Evolutionary conservation across 2,113 vertebrate genomes (phyloP).

Genomic region (Podarcis muralis): DNA sequence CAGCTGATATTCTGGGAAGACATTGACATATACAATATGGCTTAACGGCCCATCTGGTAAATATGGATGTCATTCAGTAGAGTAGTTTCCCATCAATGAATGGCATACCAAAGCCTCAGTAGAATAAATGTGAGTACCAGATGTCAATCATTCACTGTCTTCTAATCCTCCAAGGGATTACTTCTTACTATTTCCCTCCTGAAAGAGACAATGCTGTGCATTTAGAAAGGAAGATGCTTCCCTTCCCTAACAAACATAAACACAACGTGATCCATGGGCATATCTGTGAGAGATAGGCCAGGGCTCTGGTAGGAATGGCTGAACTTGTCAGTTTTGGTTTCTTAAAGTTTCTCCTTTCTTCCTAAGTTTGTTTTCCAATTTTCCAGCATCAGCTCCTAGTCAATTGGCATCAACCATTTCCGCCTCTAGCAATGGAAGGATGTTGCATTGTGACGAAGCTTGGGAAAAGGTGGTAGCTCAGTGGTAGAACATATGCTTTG

Average conservation of each 20-base stretch:
- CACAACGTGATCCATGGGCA: background rate
- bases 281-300: background rate
- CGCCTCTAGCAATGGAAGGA: too few species aligned
- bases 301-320: too few species aligned
- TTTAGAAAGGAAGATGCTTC: constrained; percentile 53
- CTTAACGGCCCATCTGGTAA: constrained; percentile 69
- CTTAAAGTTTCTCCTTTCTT: too few species aligned
- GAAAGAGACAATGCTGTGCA: constrained; percentile 21
- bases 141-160: constrained; percentile 72
- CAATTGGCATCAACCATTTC: too few species aligned
- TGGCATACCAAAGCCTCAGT: constrained; percentile 72
- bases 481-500: too few species aligned
- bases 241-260: constrained; percentile 20
- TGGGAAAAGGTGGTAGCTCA: too few species aligned
- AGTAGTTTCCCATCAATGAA: constrained; percentile 62
- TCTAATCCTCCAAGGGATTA: constrained; percentile 61
- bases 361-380: too few species aligned
- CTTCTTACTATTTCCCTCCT: constrained; percentile 58
- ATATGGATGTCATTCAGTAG: constrained; percentile 68
- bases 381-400: too few species aligned
- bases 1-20: constrained; percentile 58
- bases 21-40: constrained; percentile 54
- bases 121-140: constrained; percentile 65
- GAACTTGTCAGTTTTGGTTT: too few species aligned
- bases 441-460: too few species aligned